Evolutionary conservation across 2,888 invertebrate species (phyloP).

Genomic region (Cacoxenus indagator): DNA sequence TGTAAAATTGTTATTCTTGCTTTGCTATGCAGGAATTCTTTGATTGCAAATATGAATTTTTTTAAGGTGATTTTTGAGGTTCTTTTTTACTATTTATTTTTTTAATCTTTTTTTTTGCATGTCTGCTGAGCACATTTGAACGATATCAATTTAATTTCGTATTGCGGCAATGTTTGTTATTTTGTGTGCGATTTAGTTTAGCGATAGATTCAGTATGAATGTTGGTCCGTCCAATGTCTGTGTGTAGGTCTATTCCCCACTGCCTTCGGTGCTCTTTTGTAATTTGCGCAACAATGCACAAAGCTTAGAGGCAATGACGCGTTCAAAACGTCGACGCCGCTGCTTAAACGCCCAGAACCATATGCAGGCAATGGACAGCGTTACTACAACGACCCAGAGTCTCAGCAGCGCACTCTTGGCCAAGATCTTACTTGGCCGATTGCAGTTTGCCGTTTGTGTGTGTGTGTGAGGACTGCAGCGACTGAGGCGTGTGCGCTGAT

Average conservation of each 20-base stretch:
- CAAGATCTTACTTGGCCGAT: slow-evolving; percentile 53
- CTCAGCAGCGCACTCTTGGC: slow-evolving; percentile 24
- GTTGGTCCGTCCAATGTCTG: slow-evolving; percentile 25
- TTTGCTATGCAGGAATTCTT: slow-evolving; percentile 9
- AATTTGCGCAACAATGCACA: slow-evolving; percentile 57
- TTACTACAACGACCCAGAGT: slow-evolving; percentile 44
- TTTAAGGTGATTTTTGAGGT: not conserved
- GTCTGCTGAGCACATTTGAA: slow-evolving; percentile 2
- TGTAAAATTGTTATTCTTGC: not conserved
- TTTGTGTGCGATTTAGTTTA: slow-evolving; percentile 51
- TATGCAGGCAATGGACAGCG: slow-evolving; percentile 11
- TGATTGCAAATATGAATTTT: slow-evolving; percentile 20
- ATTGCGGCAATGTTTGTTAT: slow-evolving; percentile 47
- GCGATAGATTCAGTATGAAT: slow-evolving; percentile 42
- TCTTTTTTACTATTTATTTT: not conserved
- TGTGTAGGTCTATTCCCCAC: slow-evolving; percentile 41
- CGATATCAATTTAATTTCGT: slow-evolving; percentile 56
- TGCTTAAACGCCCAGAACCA: slow-evolving; percentile 28
- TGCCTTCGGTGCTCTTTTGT: slow-evolving; percentile 5
- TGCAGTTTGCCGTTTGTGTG: slow-evolving; percentile 33
- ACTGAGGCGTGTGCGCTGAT: slow-evolving; percentile 27
- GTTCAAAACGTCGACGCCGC: not conserved
- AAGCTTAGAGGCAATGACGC: not conserved
- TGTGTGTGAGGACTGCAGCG: not conserved
- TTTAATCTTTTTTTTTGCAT: not conserved